These are phyloP conservation scores for Formicarius rufipectus DNA, from an alignment of 2,113 vertebrate genomes.

Conservation along the genomic window DNA sequence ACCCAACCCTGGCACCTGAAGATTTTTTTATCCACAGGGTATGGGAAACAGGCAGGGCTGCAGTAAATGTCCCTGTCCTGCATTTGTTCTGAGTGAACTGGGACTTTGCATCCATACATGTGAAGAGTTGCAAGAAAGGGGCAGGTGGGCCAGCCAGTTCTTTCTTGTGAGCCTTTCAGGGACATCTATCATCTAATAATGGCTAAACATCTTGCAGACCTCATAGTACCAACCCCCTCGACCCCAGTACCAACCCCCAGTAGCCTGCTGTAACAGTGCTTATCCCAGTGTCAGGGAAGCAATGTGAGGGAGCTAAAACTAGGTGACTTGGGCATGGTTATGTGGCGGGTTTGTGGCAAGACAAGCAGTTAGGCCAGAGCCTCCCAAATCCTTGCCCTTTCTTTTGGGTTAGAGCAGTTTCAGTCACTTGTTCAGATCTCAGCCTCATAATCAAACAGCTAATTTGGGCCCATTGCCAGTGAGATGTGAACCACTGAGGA, in stretches of 20 bases:
- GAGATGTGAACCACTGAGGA: background rate
- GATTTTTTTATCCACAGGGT: background rate
- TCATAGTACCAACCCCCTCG: background rate
- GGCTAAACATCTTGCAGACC: background rate
- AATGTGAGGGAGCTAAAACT: background rate
- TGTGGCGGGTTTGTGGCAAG: background rate
- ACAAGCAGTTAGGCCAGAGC: background rate
- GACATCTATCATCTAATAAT: rapidly evolving
- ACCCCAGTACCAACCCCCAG: background rate
- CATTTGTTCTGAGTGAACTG: background rate
- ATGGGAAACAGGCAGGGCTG: background rate
- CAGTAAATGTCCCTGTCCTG: background rate
- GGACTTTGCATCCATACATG: background rate
- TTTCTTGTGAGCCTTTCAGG: background rate
- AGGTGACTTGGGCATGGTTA: background rate
- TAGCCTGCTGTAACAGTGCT: background rate
- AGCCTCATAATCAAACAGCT: background rate
- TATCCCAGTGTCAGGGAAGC: background rate
- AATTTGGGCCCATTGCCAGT: background rate
- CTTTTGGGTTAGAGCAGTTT: background rate
- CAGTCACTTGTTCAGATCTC: background rate
- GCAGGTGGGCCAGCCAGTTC: background rate
- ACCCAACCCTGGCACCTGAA: background rate
- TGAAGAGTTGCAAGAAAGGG: background rate
- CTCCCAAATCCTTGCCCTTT: background rate